These are phyloP conservation scores for Heliocidaris erythrogramma DNA, from an alignment of 35 echinoderm and acorn worm species.

Conservation along the genomic window DNA sequence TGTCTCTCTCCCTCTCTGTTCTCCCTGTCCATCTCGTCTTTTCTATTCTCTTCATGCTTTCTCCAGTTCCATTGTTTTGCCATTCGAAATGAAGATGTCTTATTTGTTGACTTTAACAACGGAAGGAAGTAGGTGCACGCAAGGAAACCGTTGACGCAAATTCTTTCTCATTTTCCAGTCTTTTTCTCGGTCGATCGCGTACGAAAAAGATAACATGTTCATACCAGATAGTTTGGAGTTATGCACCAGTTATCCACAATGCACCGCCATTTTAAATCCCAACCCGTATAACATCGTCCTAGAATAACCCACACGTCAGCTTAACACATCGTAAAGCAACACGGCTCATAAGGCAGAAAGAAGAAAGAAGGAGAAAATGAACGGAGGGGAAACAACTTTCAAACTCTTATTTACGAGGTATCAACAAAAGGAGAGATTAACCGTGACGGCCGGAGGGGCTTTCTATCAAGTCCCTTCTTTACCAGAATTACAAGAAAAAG, in stretches of 20 bases:
- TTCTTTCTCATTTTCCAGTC: neutral
- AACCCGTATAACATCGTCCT: neutral
- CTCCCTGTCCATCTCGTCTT: neutral
- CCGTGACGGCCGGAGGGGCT: constrained; percentile 45
- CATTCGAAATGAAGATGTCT: constrained; percentile 6
- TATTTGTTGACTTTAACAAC: constrained; percentile 40
- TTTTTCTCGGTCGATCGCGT: constrained; percentile 26
- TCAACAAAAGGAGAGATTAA: constrained; percentile 48
- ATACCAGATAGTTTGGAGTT: neutral
- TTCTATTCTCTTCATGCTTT: neutral
- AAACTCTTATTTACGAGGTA: constrained; percentile 46
- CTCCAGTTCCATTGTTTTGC: neutral
- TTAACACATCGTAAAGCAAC: constrained; percentile 26
- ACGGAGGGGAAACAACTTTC: constrained; percentile 27
- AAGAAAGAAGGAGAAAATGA: constrained; percentile 17
- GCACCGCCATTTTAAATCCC: neutral
- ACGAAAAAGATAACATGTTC: neutral
- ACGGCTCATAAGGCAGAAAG: constrained; percentile 19
- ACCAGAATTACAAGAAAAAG: constrained; percentile 52
- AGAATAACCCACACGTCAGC: constrained; percentile 26
- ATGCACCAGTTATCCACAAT: constrained; percentile 18
- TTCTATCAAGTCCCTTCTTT: constrained; percentile 21
- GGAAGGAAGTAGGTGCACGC: constrained; percentile 28
- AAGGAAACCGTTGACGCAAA: neutral
- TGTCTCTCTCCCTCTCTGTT: neutral